A percentile compares a stretch with the other conserved stretches of the same genome.
Evolutionary conservation across 1,140 invertebrate species (phyloP).

Genomic region (Drosophila lacertosa): DNA sequence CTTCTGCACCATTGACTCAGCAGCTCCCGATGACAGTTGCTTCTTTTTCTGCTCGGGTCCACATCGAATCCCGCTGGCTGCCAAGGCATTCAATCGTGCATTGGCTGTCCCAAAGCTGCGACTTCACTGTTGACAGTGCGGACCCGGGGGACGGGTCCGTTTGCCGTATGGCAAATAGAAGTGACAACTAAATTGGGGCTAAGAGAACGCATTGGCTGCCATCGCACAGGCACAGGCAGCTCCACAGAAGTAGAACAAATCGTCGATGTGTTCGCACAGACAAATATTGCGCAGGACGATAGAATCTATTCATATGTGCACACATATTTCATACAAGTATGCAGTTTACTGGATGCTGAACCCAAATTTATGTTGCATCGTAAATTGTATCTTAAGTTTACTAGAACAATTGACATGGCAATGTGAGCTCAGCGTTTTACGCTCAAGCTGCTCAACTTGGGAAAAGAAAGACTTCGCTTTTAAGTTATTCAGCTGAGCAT

Average conservation of each 20-base stretch:
- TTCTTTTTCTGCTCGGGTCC: slow-evolving; percentile 10
- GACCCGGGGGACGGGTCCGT: neutral
- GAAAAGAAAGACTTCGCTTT: neutral
- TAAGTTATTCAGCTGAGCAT: neutral
- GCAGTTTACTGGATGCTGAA: neutral
- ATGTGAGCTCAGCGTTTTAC: too few relatives aligned
- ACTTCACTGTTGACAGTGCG: slow-evolving; percentile 25
- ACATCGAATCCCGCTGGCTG: slow-evolving; percentile 8
- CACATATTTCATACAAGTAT: neutral
- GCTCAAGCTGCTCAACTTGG: neutral
- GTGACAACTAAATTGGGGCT: slow-evolving; percentile 60
- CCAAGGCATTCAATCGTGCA: slow-evolving; percentile 20
- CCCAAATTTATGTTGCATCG: neutral
- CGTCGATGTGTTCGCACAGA: slow-evolving; percentile 6
- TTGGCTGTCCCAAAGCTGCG: slow-evolving; percentile 18
- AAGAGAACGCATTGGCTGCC: slow-evolving; percentile 22
- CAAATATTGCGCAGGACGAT: slow-evolving; percentile 5
- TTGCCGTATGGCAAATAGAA: slow-evolving; percentile 27
- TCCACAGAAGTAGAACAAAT: slow-evolving; percentile 30
- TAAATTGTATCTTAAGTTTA: too few relatives aligned
- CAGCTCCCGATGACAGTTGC: slow-evolving; percentile 53
- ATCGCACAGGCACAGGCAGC: neutral
- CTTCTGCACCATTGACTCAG: slow-evolving; percentile 59
- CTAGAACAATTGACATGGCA: too few relatives aligned
- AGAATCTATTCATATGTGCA: neutral